Base-by-base conservation (phyloP, 2,797 vertebrate genomes). In the Selene dorsalis region DNA sequence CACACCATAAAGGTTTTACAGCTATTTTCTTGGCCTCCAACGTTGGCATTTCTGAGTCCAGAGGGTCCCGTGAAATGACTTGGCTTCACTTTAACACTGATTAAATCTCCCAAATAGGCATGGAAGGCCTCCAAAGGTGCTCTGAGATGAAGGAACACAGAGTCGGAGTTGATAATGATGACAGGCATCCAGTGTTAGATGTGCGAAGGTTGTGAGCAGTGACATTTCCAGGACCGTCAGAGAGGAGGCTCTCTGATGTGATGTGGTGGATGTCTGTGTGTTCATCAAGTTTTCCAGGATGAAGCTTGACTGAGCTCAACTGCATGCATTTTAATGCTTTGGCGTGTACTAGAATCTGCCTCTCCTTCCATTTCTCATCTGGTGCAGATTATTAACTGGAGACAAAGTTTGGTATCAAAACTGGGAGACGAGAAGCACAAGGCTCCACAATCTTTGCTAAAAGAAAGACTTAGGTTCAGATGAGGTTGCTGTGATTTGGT, bases 1-100 rank as follows among this genome's bases (percentile, higher is more conserved):
- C 67, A 66, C 22, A 1, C 58, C 68, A 26, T 76, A 45, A 83
- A 69, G 35, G 48, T 84, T 93, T 92, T 91, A 91, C 69, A 69
- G 83, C 68, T 77, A 26, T 86, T 87, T 84, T 86, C 69, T 90
- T 92, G 87, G 89, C 85, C 56, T 2, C n/a, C n/a, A n/a, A 74
- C 26, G 14, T 63, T 65, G 82, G 72, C 78, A 76, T 87, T 84
- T 84, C 78, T 72, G 67, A 85, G 70, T 87, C 89, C 68, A 5
- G 57, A 78, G 87, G 84, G 87, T 85, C 79, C 79, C 3, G 47
- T 91, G 84, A 91, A 88, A 87, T 58, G 43, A 75, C 73, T 87
- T 92, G 78, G 82, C 85, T 82, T 83, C 50, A 65, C 48, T 75
- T 12, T 16, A 72, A 71, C 81, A 2, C 75, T 73, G 81, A 87